Evolutionary conservation across 2,797 vertebrate genomes (phyloP), one percentile per base, ranked within the genome.

Genomic region (Pantherophis vulpinus): DNA sequence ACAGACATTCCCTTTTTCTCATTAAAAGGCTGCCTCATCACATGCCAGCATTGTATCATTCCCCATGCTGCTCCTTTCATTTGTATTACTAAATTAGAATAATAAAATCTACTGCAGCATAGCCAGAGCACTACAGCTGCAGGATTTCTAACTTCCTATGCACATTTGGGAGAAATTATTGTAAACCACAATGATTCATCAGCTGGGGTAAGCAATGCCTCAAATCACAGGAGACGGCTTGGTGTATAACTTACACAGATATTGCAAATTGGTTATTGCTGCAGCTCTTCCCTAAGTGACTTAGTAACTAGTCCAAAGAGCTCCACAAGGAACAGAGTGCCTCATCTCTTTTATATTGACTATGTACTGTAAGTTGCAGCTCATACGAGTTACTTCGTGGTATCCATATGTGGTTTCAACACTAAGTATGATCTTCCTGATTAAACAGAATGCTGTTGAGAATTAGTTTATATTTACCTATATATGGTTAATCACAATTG

Each of bases 181-280:
- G 90, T 59, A 94, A 51, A 59, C 59, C 70, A 60, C 70, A 89
- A 83, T 94, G 90, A 91, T 91, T 93, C 70, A 93, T 86, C 87
- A 86, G 83, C 90, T 89, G 47, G 86, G 83, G 94, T 95, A 93
- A 95, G 42, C 25, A 95, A 95, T 91, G 87, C n/a, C 91, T 93
- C 58, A 83, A 74, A 66, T 91, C 90, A 88, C 94, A 56, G 16
- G 83, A 61, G 90, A 90, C 42, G 20, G 13, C 61, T 63, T 93
- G 87, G 59, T 92, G 60, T 63, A 4, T 29, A 89, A 42, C 47
- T 87, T 92, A 37, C 55, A 90, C 90, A 92, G 2, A 51, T 88
- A 90, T 89, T 54, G 32, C 91, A 47, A 60, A 95, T 86, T 27
- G 29, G n/a, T 83, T 92, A 90, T 90, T 95, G 59, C 90, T 93